phyloP scores from a whole-genome alignment of 2,888 invertebrate species.

The Eupithecia insigniata region DNA sequence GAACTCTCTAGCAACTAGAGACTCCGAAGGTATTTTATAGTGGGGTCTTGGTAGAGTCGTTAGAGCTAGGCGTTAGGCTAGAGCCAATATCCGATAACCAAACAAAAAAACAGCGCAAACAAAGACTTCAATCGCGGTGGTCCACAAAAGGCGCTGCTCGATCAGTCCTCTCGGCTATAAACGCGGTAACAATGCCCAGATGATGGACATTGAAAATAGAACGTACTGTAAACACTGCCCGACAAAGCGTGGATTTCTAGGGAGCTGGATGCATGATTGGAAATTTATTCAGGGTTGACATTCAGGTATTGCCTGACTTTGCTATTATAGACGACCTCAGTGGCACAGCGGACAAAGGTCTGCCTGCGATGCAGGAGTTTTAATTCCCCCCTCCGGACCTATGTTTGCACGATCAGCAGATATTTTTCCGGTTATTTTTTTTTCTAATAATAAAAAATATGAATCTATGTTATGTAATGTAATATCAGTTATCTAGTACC shows the following conservation, averaged over 20 bases:
- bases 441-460: no score
- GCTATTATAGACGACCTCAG: no score
- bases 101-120: conserved; percentile 24
- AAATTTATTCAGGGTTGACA: conserved; percentile 4
- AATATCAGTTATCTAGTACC: no score
- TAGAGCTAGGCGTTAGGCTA: no score
- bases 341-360: no score
- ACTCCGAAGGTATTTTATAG: no score
- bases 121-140: conserved; percentile 39
- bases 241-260: conserved; percentile 67
- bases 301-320: neutral
- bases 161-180: conserved; percentile 66
- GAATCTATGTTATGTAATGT: no score
- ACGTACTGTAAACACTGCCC: conserved; percentile 78
- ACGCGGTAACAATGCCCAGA: conserved; percentile 82
- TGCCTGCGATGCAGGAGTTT: no score
- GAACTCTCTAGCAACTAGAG: neutral
- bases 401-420: no score
- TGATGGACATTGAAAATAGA: conserved; percentile 83
- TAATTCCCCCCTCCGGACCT: no score
- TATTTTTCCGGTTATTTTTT: no score
- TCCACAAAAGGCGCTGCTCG: conserved; percentile 65
- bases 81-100: conserved; percentile 18
- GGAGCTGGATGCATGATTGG: conserved; percentile 6
- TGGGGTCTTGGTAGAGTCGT: no score